Percentiles rank a stretch among this genome's conserved stretches.
Evolutionary conservation across 2,888 invertebrate genomes (phyloP).

Genomic region (Callosobruchus maculatus): DNA sequence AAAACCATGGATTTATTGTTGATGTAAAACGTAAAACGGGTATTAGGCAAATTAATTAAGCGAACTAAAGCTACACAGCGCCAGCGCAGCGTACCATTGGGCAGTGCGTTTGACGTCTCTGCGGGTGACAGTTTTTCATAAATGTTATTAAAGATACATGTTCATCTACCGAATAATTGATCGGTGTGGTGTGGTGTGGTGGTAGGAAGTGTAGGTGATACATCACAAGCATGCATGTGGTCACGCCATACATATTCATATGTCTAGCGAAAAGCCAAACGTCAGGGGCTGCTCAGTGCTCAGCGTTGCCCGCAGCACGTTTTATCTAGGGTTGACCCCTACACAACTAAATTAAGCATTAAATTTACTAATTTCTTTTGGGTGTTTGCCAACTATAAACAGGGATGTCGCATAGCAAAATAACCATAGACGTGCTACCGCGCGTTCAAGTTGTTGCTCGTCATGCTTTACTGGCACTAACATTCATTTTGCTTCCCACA

Average conservation of each 20-base stretch:
- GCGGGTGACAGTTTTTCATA: constrained; percentile 47
- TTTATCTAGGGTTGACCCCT: background rate
- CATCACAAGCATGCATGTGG: constrained; percentile 42
- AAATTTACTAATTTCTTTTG: background rate
- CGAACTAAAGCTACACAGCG: constrained; percentile 17
- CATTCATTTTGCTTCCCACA: too few species aligned
- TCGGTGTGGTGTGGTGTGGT: constrained; percentile 45
- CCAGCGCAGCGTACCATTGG: constrained; percentile 28
- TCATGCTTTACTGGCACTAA: too few species aligned
- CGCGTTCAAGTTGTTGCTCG: too few species aligned
- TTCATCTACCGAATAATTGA: constrained; percentile 48
- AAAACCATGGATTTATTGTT: too few species aligned
- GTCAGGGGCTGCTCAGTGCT: constrained; percentile 1
- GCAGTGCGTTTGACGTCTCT: constrained; percentile 42
- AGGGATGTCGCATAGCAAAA: background rate
- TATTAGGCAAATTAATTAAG: background rate
- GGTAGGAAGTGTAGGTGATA: constrained; percentile 45
- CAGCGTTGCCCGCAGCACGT: background rate
- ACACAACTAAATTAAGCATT: background rate
- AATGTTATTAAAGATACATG: constrained; percentile 43
- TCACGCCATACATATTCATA: constrained; percentile 47
- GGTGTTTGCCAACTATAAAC: background rate
- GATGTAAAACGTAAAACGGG: too few species aligned
- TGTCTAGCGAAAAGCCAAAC: constrained; percentile 27
- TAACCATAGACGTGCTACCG: background rate